Conservation (phyloP, 1,140 invertebrate species). For the Tribolium castaneum region DNA sequence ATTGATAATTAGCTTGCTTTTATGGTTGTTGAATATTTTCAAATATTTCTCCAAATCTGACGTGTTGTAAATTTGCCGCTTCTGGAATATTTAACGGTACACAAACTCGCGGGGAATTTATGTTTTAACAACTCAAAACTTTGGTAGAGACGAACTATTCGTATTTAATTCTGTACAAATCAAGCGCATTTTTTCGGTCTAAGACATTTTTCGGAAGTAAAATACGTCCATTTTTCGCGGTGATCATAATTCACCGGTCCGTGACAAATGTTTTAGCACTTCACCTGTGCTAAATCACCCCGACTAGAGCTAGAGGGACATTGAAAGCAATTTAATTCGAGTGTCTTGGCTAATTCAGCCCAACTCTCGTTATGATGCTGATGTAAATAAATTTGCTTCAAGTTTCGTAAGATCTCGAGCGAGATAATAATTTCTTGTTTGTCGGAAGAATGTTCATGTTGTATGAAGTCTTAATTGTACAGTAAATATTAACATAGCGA, state of each 20-base stretch:
- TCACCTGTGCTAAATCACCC: slow-evolving; percentile 51
- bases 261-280: slow-evolving; percentile 50
- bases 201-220: slow-evolving; percentile 49
- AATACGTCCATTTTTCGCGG: slow-evolving; percentile 51
- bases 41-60: background rate
- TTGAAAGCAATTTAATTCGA: slow-evolving; percentile 46
- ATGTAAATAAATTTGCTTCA: slow-evolving; percentile 48
- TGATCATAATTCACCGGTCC: slow-evolving; percentile 50
- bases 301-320: slow-evolving; percentile 40
- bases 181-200: slow-evolving; percentile 43
- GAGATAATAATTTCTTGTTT: slow-evolving; percentile 47
- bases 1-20: slow-evolving; percentile 16
- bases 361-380: slow-evolving; percentile 41
- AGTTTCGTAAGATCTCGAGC: slow-evolving; percentile 33
- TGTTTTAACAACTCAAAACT: no score
- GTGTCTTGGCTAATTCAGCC: slow-evolving; percentile 46
- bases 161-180: no score
- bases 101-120: background rate
- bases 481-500: slow-evolving; percentile 26
- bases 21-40: slow-evolving; percentile 8
- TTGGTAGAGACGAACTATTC: no score
- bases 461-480: slow-evolving; percentile 34
- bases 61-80: background rate
- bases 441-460: slow-evolving; percentile 37
- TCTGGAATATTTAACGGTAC: background rate